Base-by-base conservation (phyloP, 2,113 vertebrate genomes). In the Gallinago media region DNA sequence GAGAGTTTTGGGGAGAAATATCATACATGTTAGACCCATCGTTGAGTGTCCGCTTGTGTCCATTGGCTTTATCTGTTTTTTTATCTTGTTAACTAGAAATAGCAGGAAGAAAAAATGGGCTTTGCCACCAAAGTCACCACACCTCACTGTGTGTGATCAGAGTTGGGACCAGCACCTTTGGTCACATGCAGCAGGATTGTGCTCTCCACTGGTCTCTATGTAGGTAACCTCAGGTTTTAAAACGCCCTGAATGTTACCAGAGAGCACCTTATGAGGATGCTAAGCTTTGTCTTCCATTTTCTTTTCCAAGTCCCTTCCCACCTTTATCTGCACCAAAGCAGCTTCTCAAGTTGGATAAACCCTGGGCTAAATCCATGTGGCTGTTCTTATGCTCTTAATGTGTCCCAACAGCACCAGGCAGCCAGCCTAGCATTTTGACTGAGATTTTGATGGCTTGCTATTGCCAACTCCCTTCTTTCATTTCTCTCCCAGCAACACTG, bases 91-190 rank as follows among this genome's bases (percentile, higher is more conserved):
- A 40, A 49, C 42, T 13, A 63, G 21, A 72, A 88, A 46, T 9
- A 58, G 47, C n/a, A 82, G 42, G 56, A 81, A 81, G 27, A 2
- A 74, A 70, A 92, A 92, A 34, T 2, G 11, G 75, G 7, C 12
- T 85, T 62, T 58, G 62, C 42, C 47, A 78, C 15, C 32, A 61
- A 70, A 92, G 40, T 19, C 19, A 42, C 25, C 0, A 8, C 38
- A 54, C 55, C 18, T 54, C 2, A 0, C 3, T 3, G 46, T 5
- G 1, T 8, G 12, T n/a, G 31, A n/a, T 4, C 0, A 3, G 75
- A 50, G 52, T 0, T 46, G 52, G 54, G 72, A 63, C 42, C 44
- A 50, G 54, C 72, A 61, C 65, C 49, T 17, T 42, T n/a, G 15
- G 62, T n/a, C 13, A 54, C 19, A 9, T 10, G 15, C 34, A 26